These are phyloP conservation scores for Cladopsammia gracilis DNA, from an alignment of 64 coral and sea anemone genomes.

Conservation along the genomic window DNA sequence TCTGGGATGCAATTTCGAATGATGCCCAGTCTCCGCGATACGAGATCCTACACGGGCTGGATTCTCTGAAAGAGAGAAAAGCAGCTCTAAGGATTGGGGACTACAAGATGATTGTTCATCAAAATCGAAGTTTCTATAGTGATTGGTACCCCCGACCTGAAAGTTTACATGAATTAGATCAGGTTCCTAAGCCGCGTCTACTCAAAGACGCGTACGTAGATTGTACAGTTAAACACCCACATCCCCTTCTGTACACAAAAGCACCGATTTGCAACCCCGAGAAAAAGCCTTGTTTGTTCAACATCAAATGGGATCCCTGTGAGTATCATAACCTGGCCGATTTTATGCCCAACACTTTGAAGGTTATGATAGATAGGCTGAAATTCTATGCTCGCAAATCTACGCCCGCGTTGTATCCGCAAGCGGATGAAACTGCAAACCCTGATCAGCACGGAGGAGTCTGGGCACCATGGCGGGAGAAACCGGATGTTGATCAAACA, in stretches of 20 bases:
- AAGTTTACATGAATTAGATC: slow-evolving; percentile 66
- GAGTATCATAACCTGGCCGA: slow-evolving; percentile 99
- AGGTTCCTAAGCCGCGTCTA: slow-evolving; percentile 65
- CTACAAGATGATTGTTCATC: slow-evolving; percentile 96
- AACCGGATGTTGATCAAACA: slow-evolving; percentile 76
- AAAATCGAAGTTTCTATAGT: slow-evolving; percentile 84
- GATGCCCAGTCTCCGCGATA: slow-evolving; percentile 78
- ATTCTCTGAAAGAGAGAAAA: slow-evolving; percentile 79
- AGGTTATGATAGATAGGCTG: slow-evolving; percentile 95
- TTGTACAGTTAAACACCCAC: slow-evolving; percentile 86
- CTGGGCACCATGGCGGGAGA: slow-evolving; percentile 88
- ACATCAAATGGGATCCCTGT: slow-evolving; percentile 99
- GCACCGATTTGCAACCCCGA: slow-evolving; percentile 93
- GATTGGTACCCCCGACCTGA: slow-evolving; percentile 95
- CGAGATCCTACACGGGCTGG: slow-evolving; percentile 94
- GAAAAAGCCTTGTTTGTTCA: slow-evolving; percentile 95
- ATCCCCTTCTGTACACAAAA: slow-evolving; percentile 93
- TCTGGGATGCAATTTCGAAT: slow-evolving; percentile 85
- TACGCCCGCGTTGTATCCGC: slow-evolving; percentile 74
- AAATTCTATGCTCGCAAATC: slow-evolving; percentile 81
- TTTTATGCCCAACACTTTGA: slow-evolving; percentile 98
- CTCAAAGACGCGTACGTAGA: slow-evolving; percentile 75
- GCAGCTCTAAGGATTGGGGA: slow-evolving; percentile 93
- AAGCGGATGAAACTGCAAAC: slow-evolving; percentile 74
- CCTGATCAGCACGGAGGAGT: slow-evolving; percentile 90